Evolutionary conservation across 2,888 invertebrate species (phyloP).

Genomic region (Sinohyriopsis cumingii): DNA sequence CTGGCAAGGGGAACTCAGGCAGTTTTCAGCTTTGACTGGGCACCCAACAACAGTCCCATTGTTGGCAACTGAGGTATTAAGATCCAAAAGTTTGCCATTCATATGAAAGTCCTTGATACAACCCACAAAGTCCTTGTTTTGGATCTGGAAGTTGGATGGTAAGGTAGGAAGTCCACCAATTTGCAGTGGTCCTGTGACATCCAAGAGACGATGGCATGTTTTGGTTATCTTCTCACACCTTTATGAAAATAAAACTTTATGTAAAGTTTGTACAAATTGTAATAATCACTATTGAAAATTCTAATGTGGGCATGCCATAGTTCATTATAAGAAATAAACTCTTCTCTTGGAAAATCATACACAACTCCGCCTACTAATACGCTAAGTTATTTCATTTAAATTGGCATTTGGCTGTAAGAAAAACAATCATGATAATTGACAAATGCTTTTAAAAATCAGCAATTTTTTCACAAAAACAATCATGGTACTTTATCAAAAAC

Average conservation of each 20-base stretch:
- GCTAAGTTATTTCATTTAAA: no score
- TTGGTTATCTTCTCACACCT: conserved; percentile 73
- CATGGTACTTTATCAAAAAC: no score
- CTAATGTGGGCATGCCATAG: no score
- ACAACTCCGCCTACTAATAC: no score
- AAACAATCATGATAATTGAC: no score
- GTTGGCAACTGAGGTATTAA: conserved; percentile 76
- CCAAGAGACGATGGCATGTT: conserved; percentile 83
- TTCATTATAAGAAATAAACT: no score
- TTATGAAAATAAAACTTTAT: conserved; percentile 24
- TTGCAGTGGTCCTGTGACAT: conserved; percentile 91
- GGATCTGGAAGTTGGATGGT: conserved; percentile 61
- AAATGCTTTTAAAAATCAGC: no score
- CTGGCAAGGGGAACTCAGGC: conserved; percentile 88
- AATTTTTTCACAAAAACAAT: no score
- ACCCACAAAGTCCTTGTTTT: conserved; percentile 83
- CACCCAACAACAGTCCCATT: conserved; percentile 85
- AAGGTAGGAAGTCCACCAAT: conserved; percentile 88
- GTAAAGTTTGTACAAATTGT: no score
- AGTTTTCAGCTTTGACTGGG: conserved; percentile 86
- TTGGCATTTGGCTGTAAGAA: no score
- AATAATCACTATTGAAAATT: no score
- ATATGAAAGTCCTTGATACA: conserved; percentile 92
- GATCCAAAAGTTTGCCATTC: conserved; percentile 88
- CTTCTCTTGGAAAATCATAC: no score